Evolutionary conservation across 2,888 invertebrate species (phyloP).

Genomic region (Dusona sp.): DNA sequence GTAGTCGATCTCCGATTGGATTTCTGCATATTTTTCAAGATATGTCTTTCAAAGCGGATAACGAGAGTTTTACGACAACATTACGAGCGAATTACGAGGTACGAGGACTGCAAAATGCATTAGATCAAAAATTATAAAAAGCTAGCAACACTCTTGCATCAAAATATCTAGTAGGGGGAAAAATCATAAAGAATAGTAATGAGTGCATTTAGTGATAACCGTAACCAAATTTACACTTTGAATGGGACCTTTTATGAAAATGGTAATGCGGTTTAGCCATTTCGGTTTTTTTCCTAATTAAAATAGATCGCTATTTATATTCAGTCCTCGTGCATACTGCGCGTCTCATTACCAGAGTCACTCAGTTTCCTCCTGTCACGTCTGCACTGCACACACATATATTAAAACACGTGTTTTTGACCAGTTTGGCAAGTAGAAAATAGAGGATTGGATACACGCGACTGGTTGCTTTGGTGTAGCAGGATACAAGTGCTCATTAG

Average conservation of each 20-base stretch:
- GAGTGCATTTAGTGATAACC: not conserved
- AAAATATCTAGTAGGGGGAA: not conserved
- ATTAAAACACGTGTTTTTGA: slow-evolving; percentile 18
- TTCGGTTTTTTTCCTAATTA: not conserved
- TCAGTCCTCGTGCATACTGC: not conserved
- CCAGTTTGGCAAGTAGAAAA: slow-evolving; percentile 58
- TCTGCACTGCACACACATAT: not conserved
- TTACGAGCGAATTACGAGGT: not conserved
- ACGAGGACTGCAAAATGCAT: not conserved
- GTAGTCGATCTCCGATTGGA: not conserved
- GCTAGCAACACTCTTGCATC: not conserved
- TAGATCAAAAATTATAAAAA: not conserved
- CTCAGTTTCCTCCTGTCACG: not conserved
- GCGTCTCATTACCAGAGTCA: not conserved
- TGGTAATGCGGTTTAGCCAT: not conserved
- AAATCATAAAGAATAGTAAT: not conserved
- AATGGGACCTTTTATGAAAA: not conserved
- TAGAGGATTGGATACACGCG: slow-evolving; percentile 55
- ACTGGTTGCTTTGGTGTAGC: slow-evolving; percentile 10
- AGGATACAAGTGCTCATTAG: slow-evolving; percentile 49
- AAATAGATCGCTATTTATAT: not conserved
- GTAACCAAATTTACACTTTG: not conserved
- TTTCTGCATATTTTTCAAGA: not conserved
- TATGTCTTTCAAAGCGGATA: not conserved
- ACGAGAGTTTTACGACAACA: not conserved